Percentiles rank a stretch among this genome's conserved stretches.
Evolutionary conservation across 2,888 invertebrate genomes (phyloP).

Genomic region (Amiota communis): DNA sequence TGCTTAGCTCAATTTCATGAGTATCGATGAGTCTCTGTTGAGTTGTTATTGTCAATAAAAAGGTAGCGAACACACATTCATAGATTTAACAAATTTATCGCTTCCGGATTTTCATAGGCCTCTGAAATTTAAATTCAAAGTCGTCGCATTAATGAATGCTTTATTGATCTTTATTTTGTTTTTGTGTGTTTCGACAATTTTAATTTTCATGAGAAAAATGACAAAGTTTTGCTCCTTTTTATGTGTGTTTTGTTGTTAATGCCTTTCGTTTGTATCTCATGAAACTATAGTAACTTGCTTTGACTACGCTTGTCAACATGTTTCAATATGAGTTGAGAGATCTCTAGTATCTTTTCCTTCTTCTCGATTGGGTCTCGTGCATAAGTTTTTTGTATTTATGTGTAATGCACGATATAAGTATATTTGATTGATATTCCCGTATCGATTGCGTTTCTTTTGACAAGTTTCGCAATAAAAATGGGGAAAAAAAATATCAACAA

Average conservation of each 20-base stretch:
- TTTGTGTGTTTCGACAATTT: background rate
- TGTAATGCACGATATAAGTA: constrained; percentile 35
- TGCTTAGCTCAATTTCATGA: no score
- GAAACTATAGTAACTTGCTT: background rate
- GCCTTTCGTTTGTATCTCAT: constrained; percentile 8
- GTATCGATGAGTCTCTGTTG: background rate
- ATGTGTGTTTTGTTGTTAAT: background rate
- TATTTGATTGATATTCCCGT: constrained; percentile 67
- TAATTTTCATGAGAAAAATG: constrained; percentile 1
- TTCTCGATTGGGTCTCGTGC: background rate
- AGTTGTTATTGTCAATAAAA: constrained; percentile 17
- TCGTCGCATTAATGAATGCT: constrained; percentile 12
- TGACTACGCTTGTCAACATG: constrained; percentile 23
- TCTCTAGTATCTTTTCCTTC: background rate
- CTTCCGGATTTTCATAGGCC: constrained; percentile 57
- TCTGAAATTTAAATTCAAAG: background rate
- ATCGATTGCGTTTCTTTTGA: constrained; percentile 68
- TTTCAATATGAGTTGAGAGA: constrained; percentile 7
- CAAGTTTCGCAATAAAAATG: constrained; percentile 62
- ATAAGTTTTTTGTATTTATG: constrained; percentile 40
- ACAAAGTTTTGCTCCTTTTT: constrained; percentile 4
- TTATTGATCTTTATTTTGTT: constrained; percentile 1
- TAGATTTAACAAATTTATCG: constrained; percentile 52
- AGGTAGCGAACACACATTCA: background rate
- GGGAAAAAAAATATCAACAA: constrained; percentile 12